Percentiles rank a stretch among this genome's conserved stretches.
Conservation (phyloP, 2,888 invertebrate genomes). For the Eilema sororculum region DNA sequence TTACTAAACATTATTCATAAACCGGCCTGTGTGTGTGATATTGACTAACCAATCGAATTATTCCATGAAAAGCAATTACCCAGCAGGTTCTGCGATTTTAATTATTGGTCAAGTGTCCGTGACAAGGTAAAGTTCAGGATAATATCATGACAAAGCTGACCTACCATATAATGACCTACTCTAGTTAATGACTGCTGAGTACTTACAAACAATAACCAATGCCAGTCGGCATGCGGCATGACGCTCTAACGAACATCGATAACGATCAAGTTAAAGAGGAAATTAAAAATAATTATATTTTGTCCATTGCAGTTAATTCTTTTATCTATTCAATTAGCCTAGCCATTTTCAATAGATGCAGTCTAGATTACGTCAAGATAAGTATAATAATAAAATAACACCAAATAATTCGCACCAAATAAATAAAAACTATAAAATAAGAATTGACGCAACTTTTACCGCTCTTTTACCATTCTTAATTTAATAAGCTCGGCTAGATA, state of each 20-base stretch:
- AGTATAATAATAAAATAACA: too few relatives aligned
- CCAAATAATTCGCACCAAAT: too few relatives aligned
- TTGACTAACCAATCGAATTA: neutral
- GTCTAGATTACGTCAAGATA: too few relatives aligned
- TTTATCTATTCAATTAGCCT: neutral
- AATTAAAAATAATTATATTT: neutral
- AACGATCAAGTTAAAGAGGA: neutral
- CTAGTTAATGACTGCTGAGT: constrained; percentile 11
- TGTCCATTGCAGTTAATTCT: neutral
- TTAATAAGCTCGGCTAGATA: too few relatives aligned
- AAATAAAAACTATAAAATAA: too few relatives aligned
- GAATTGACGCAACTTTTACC: too few relatives aligned
- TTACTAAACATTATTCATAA: neutral
- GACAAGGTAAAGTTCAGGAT: constrained; percentile 21
- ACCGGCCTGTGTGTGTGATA: too few relatives aligned
- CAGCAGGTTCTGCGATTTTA: constrained; percentile 7
- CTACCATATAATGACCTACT: constrained; percentile 17
- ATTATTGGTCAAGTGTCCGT: constrained; percentile 15
- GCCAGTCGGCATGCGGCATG: constrained; percentile 24
- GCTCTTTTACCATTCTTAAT: too few relatives aligned
- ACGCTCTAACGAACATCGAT: constrained; percentile 10
- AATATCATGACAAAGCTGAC: constrained; percentile 17
- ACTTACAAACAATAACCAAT: constrained; percentile 31
- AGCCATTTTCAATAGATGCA: too few relatives aligned
- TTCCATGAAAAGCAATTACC: neutral